Evolutionary conservation across 2,797 vertebrate species (phyloP).

Genomic region (Oreochromis mossambicus): DNA sequence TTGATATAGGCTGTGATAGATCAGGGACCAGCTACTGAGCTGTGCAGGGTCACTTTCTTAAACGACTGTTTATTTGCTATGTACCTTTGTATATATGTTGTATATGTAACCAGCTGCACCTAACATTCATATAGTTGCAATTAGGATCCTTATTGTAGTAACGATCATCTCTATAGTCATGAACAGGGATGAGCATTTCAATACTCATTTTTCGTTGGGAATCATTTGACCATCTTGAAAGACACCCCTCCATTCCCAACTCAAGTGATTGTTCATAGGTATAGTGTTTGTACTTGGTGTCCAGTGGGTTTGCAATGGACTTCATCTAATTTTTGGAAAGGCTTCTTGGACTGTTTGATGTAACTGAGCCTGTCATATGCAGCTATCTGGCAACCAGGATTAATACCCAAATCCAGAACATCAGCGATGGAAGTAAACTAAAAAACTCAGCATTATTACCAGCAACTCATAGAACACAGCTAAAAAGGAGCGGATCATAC

Average conservation of each 20-base stretch:
- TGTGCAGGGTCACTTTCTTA: background rate
- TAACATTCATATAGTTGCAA: background rate
- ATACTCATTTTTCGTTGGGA: background rate
- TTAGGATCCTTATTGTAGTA: background rate
- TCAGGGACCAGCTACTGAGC: background rate
- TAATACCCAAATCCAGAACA: too few relatives aligned
- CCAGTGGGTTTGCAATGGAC: background rate
- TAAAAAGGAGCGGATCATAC: too few relatives aligned
- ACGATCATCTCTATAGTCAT: background rate
- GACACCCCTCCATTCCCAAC: rapidly evolving
- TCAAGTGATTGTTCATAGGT: background rate
- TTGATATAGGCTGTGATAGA: background rate
- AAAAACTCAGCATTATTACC: too few relatives aligned
- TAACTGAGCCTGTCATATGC: too few relatives aligned
- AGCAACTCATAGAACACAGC: too few relatives aligned
- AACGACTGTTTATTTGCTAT: background rate
- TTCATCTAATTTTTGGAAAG: background rate
- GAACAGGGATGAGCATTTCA: background rate
- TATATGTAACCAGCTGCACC: background rate
- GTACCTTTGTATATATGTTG: background rate
- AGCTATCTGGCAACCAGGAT: too few relatives aligned
- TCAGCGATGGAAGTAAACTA: too few relatives aligned
- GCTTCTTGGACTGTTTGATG: background rate
- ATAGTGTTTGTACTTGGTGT: background rate
- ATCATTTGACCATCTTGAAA: background rate